A percentile compares a stretch with the other conserved stretches of the same genome.
These are phyloP conservation scores for Channallabes apus DNA, from an alignment of 2,797 vertebrate species.

Conservation along the genomic window DNA sequence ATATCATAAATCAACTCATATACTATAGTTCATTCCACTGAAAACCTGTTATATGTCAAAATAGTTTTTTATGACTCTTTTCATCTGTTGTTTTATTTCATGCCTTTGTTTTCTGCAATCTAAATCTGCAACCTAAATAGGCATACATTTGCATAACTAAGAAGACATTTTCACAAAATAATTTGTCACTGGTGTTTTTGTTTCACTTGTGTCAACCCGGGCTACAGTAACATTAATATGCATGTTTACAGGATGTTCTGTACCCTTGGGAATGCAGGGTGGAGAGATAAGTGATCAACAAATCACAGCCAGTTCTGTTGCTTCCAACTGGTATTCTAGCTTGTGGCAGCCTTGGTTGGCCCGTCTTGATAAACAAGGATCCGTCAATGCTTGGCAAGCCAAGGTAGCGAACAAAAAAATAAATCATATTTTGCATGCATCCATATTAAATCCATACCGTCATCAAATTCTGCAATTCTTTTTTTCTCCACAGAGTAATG, in stretches of 20 bases:
- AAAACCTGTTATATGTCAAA: background rate
- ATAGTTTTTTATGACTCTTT: background rate
- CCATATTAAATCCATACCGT: background rate
- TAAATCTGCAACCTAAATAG: background rate
- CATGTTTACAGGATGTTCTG: constrained; percentile 82
- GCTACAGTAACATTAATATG: background rate
- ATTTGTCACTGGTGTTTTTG: background rate
- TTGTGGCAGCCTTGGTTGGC: constrained; percentile 81
- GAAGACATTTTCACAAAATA: background rate
- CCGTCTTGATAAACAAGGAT: constrained; percentile 84
- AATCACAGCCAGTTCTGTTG: constrained; percentile 86
- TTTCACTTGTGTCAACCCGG: background rate
- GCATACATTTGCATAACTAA: background rate
- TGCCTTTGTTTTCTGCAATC: background rate
- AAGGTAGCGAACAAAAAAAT: constrained; percentile 74
- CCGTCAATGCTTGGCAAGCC: constrained; percentile 89
- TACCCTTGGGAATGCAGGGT: constrained; percentile 88
- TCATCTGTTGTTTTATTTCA: background rate
- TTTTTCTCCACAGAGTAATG: constrained; percentile 69
- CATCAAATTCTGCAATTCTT: background rate
- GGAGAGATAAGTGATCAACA: constrained; percentile 73
- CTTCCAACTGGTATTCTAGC: constrained; percentile 76
- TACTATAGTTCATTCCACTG: background rate
- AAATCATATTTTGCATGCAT: background rate
- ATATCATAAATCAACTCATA: background rate